Evolutionary conservation across 2,113 vertebrate genomes (phyloP), one percentile per base, ranked within the genome.

Genomic region (Emydocephalus ijimae): DNA sequence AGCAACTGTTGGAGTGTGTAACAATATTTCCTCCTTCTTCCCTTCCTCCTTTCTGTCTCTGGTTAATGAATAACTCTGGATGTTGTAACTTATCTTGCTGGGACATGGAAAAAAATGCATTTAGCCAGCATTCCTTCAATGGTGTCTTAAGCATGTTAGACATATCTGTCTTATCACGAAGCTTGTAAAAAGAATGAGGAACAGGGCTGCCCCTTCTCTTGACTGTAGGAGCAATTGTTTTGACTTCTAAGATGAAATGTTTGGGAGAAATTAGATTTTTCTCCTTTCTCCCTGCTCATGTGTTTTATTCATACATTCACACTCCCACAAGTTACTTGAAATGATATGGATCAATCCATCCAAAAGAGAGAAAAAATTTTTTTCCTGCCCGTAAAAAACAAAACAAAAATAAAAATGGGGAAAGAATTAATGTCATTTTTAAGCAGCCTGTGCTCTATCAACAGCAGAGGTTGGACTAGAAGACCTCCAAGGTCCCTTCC

Each of bases 31-130:
- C 59, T 45, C 87, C 14, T 90, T 56, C 34, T 56, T 74, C 18
- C 3, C 9, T 29, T 45, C 91, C 23, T 2, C 24, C 14, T 94
- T 95, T 91, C 93, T 95, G 92, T 95, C 93, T 23, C 56, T 92
- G 92, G 93, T 89, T 89, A 93, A 87, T 95, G 95, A 95, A 94
- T 93, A 96, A 93, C 88, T 95, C 86, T 88, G 91, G 91, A 89
- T 92, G 64, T 61, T 94, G 87, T 94, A 94, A 94, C 64, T 91
- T 93, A 96, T 85, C 87, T 95, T 93, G 95, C 61, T 81, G 88
- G 85, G 92, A 93, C 26, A 52, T 92, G 56, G 0, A 39, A 88
- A 93, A 92, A 96, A 95, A 92, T 92, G 61, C 85, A 86, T 39
- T 93, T 85, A 87, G 64, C 85, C 94, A 81, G 61, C 93, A 69